Percentiles rank a stretch among this genome's conserved stretches.
Conservation (phyloP, 2,113 vertebrate genomes). For the Rhabdomys dilectus region DNA sequence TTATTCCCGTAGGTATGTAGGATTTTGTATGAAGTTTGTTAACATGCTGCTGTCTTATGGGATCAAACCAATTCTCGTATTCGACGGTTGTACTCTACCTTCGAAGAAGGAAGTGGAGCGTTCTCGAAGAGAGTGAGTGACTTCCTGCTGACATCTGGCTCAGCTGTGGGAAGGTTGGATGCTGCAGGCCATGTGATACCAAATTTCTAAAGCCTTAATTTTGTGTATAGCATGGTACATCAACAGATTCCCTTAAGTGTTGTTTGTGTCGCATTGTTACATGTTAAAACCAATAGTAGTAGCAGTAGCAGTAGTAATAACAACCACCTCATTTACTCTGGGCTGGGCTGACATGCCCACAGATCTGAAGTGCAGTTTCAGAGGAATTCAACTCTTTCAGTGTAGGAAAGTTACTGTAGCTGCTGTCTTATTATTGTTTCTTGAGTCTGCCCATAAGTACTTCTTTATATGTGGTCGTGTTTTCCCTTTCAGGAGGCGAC, state of each 20-base stretch:
- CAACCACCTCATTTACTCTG: not conserved
- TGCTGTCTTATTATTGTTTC: not conserved
- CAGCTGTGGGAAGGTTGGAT: not conserved
- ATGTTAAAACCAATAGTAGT: not conserved
- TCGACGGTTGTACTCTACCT: slow-evolving; percentile 97
- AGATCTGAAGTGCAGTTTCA: not conserved
- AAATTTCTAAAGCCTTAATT: slow-evolving; percentile 21
- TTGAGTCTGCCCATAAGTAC: not conserved
- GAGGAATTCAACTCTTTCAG: not conserved
- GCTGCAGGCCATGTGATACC: not conserved
- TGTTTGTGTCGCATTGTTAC: not conserved
- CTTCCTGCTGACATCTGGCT: not conserved
- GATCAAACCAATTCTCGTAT: slow-evolving; percentile 95
- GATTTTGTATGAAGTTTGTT: slow-evolving; percentile 97
- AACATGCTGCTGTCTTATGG: slow-evolving; percentile 95
- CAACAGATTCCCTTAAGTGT: not conserved
- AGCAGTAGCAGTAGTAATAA: no score
- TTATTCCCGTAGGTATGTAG: slow-evolving; percentile 91
- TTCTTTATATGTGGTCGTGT: not conserved
- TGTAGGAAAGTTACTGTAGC: not conserved
- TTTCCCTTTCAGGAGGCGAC: slow-evolving; percentile 90
- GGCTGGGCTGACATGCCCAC: not conserved
- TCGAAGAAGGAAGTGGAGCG: slow-evolving; percentile 98
- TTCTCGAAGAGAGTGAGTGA: slow-evolving; percentile 93
- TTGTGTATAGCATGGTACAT: not conserved